Conservation (phyloP, 2,113 vertebrate species). For the Sander vitreus region DNA sequence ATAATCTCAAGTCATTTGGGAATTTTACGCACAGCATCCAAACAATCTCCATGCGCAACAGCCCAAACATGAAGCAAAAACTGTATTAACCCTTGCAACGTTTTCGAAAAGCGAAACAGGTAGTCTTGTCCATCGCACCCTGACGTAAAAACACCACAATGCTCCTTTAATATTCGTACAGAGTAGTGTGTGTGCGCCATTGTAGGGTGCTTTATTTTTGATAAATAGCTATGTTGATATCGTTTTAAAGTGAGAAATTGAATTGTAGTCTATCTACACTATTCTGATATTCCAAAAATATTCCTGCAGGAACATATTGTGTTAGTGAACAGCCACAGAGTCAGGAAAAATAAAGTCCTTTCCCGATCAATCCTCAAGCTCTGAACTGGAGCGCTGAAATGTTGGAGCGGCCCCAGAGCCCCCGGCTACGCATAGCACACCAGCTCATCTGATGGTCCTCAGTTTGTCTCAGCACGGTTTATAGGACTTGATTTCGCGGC, state of each 20-base stretch:
- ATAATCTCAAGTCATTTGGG: constrained; percentile 35
- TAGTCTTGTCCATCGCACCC: background rate
- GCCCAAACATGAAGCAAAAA: constrained; percentile 22
- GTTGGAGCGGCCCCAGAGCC: constrained; percentile 54
- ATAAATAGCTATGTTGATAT: background rate
- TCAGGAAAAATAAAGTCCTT: constrained; percentile 7
- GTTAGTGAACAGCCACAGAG: background rate
- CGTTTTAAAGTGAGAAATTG: background rate
- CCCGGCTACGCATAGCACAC: constrained; percentile 41
- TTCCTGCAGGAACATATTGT: background rate
- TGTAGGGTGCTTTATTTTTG: background rate
- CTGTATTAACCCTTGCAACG: background rate
- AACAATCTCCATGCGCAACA: constrained; percentile 47
- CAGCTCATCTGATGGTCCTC: constrained; percentile 51
- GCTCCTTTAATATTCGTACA: background rate
- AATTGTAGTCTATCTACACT: background rate
- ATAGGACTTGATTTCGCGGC: constrained; percentile 15
- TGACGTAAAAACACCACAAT: background rate
- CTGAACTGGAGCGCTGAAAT: constrained; percentile 45
- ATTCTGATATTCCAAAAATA: background rate
- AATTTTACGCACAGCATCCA: constrained; percentile 30
- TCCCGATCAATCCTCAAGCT: background rate
- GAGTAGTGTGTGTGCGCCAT: background rate
- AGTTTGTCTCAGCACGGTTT: constrained; percentile 35
- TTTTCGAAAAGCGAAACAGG: background rate